Conservation (phyloP, 2,888 invertebrate species). For the Caenorhabditis sp. region DNA sequence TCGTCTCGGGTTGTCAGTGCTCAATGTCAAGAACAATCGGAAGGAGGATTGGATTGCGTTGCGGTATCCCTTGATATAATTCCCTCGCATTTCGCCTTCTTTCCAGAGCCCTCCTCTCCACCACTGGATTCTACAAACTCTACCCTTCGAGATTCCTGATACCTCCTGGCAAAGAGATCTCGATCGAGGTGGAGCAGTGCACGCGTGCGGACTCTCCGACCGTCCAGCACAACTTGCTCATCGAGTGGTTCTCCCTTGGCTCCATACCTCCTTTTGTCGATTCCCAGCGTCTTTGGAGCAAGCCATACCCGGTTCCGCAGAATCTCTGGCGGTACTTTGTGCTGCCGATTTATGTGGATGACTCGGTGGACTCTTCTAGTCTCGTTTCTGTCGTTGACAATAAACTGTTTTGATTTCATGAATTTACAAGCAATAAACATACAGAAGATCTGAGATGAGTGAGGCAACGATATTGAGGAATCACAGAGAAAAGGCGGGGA, state of each 20-base stretch:
- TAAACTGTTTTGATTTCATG: background rate
- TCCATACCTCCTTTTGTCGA: constrained; percentile 30
- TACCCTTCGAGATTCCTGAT: constrained; percentile 59
- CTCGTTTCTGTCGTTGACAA: background rate
- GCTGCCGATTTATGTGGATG: constrained; percentile 56
- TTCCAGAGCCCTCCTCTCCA: constrained; percentile 47
- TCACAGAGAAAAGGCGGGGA: background rate
- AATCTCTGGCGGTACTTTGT: constrained; percentile 52
- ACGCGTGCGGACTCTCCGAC: constrained; percentile 22
- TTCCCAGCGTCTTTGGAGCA: constrained; percentile 41
- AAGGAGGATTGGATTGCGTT: constrained; percentile 45
- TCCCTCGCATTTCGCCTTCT: too few relatives aligned
- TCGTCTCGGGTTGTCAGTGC: constrained; percentile 27
- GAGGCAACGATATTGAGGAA: background rate
- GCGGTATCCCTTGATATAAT: too few relatives aligned
- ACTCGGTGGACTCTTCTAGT: background rate
- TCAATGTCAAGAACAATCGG: constrained; percentile 46
- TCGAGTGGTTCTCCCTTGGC: constrained; percentile 52
- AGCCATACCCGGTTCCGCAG: constrained; percentile 47
- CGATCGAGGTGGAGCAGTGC: constrained; percentile 51
- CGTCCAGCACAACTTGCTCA: constrained; percentile 37
- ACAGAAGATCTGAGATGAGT: constrained; percentile 10
- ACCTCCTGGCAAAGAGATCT: constrained; percentile 58
- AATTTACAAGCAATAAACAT: too few relatives aligned
- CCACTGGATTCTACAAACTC: constrained; percentile 61